Base-by-base conservation (phyloP, 2,888 invertebrate genomes). In the Punctoribates punctum region DNA sequence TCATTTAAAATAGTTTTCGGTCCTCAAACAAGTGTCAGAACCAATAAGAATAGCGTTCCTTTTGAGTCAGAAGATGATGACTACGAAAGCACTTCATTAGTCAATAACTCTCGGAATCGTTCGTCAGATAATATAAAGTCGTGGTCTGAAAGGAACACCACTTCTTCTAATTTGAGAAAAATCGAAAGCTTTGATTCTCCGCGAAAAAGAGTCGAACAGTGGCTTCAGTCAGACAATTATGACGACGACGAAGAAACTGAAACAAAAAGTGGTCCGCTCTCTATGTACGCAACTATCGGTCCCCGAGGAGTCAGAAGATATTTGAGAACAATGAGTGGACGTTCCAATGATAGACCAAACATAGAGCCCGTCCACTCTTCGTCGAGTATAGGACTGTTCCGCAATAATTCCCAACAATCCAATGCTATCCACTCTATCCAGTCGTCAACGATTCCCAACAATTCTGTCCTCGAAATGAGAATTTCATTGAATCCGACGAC, bases 131-230 rank as follows among this genome's bases (percentile, higher is more conserved):
- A 46, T 13, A 4, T 38, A 11, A 67, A 13, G 42, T 11, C n/a
- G 1, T 42, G 67, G 67, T 42, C 67, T n/a, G 72, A 67, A 23
- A 60, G 60, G 17, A 20, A 11, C 11, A 9, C 57, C 11, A 9
- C n/a, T 5, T n/a, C 29, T 20, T n/a, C 29, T 20, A 65, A 48
- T 48, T 48, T 72, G 8, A 48, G 25, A 48, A 20, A 48, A 27
- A 15, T 8, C 6, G 72, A 72, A 27, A 25, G 25, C 5, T 72
- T 72, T n/a, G 72, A 72, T 48, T 46, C 72, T 27, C 25, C 72
- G 27, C 46, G 72, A 73, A 48, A 78, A 62, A 73, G 80, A 57
- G 80, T 80, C n/a, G 80, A 80, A 65, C 79, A 80, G 70, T 80
- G 80, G 80, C 67, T 80, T 48, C 76, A 79, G 42, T 79, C 78